Conservation (phyloP, 37 sponge, comb jelly and placozoan species). For the Ephydatia muelleri region DNA sequence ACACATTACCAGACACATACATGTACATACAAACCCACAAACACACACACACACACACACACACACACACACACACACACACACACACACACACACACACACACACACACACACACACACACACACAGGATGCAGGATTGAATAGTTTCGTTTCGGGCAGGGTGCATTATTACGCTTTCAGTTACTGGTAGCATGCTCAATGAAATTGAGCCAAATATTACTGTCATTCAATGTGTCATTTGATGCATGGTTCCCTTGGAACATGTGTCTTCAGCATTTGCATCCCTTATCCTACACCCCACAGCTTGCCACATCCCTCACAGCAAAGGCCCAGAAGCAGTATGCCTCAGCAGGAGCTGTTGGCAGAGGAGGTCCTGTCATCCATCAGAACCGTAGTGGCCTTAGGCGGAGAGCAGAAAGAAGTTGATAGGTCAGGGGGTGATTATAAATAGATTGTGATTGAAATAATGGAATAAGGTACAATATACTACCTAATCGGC, state of each 20-base stretch:
- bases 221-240: too few species aligned
- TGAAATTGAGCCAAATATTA: too few species aligned
- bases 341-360: constrained; percentile 88
- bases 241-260: too few species aligned
- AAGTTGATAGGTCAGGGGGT: constrained; percentile 44
- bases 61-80: constrained; percentile 23
- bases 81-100: constrained; percentile 27
- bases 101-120: constrained; percentile 19
- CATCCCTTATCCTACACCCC: neutral
- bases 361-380: constrained; percentile 82
- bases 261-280: too few species aligned
- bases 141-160: too few species aligned
- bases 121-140: too few species aligned
- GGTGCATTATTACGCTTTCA: too few species aligned
- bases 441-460: too few species aligned
- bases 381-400: constrained; percentile 83
- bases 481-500: too few species aligned
- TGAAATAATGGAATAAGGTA: too few species aligned
- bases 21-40: neutral
- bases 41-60: constrained; percentile 8
- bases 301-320: constrained; percentile 31
- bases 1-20: constrained; percentile 11
- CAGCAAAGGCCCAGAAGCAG: constrained; percentile 74
- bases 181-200: too few species aligned
- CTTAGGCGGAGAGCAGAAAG: constrained; percentile 63